phyloP scores from a whole-genome alignment of 2,888 invertebrate species.

The Anoncus sp. region DNA sequence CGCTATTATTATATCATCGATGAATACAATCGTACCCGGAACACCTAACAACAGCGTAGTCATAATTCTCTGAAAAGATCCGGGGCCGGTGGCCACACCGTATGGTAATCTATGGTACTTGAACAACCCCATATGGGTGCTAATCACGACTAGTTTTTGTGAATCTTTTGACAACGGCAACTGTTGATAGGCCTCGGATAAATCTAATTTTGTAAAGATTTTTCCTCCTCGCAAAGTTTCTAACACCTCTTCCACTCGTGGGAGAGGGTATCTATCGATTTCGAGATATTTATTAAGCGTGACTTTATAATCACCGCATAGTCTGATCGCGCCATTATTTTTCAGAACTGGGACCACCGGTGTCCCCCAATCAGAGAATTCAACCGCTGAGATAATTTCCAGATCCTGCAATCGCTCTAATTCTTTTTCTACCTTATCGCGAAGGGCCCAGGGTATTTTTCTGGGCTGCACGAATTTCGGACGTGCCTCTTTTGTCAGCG shows the following conservation, averaged over 20 bases:
- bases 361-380: slow-evolving; percentile 70
- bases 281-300: slow-evolving; percentile 63
- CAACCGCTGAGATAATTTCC: slow-evolving; percentile 64
- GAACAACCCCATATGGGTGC: slow-evolving; percentile 76
- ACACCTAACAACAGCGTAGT: slow-evolving; percentile 17
- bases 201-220: slow-evolving; percentile 76
- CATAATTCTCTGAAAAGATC: slow-evolving; percentile 10
- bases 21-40: slow-evolving; percentile 27
- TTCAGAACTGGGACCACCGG: slow-evolving; percentile 72
- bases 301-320: slow-evolving; percentile 72
- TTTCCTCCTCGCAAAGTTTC: slow-evolving; percentile 62
- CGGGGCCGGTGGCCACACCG: slow-evolving; percentile 37
- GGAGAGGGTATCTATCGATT: slow-evolving; percentile 58
- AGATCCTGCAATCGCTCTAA: neutral
- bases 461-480: slow-evolving; percentile 64
- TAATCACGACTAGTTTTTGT: slow-evolving; percentile 72
- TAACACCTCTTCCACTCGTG: slow-evolving; percentile 64
- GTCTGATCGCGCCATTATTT: slow-evolving; percentile 66
- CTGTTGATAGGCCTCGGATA: slow-evolving; percentile 78
- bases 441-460: neutral
- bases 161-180: slow-evolving; percentile 71
- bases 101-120: slow-evolving; percentile 19
- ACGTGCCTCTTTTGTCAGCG: slow-evolving; percentile 44
- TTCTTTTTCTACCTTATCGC: slow-evolving; percentile 10
- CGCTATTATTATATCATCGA: slow-evolving; percentile 45